Conservation (phyloP, 1,140 invertebrate species). For the Ooceraea biroi region DNA sequence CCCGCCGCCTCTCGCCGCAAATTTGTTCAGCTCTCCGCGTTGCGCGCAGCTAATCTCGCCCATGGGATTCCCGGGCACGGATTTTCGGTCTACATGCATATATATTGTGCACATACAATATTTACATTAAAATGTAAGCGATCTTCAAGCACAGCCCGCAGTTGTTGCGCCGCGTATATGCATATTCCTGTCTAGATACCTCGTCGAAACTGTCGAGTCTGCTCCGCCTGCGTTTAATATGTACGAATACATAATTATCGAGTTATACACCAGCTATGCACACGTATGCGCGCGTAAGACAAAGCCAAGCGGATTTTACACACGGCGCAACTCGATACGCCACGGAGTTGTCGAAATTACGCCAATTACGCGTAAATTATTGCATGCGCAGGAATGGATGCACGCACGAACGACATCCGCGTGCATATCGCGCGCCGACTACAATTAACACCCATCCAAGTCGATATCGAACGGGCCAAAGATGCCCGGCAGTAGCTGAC, state of each 20-base stretch:
- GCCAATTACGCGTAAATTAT: slow-evolving; percentile 59
- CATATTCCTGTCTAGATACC: slow-evolving; percentile 35
- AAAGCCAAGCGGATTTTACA: slow-evolving; percentile 14
- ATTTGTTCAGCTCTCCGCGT: slow-evolving; percentile 53
- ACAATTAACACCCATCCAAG: slow-evolving; percentile 39
- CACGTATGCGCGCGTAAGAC: not conserved
- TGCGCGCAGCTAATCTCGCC: slow-evolving; percentile 60
- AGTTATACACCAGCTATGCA: slow-evolving; percentile 19
- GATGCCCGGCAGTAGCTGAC: slow-evolving; percentile 7
- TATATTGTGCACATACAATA: slow-evolving; percentile 62
- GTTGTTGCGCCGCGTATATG: slow-evolving; percentile 37
- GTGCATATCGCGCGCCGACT: not conserved
- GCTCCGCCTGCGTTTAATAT: slow-evolving; percentile 27
- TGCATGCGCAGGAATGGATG: slow-evolving; percentile 31
- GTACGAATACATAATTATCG: slow-evolving; percentile 58
- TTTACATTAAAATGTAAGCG: slow-evolving; percentile 59
- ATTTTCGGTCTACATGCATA: slow-evolving; percentile 61
- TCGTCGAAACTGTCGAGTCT: slow-evolving; percentile 48
- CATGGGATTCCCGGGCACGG: slow-evolving; percentile 62
- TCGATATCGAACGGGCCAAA: slow-evolving; percentile 35
- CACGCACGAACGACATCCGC: too few species aligned
- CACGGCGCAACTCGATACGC: slow-evolving; percentile 34
- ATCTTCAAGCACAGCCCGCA: slow-evolving; percentile 50
- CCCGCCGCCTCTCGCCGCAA: not conserved
- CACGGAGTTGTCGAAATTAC: slow-evolving; percentile 53